Conservation (phyloP, 2,113 vertebrate species). For the Austrofundulus limnaeus region DNA sequence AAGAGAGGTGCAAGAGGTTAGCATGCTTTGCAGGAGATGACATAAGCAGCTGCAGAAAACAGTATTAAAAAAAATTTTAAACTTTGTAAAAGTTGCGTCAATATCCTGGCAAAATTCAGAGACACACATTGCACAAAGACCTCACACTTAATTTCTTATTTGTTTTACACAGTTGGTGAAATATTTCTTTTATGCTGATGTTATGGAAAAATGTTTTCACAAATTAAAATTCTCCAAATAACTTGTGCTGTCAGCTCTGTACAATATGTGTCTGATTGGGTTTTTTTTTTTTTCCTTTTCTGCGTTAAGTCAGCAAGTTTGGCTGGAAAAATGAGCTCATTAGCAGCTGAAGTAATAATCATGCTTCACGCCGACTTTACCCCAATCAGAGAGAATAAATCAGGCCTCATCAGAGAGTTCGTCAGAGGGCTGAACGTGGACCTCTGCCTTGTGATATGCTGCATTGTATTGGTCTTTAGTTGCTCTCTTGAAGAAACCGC, state of each 20-base stretch:
- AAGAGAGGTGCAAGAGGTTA: conserved; percentile 8
- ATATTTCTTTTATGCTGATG: not conserved
- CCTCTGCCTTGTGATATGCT: conserved; percentile 98
- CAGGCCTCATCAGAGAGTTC: conserved; percentile 97
- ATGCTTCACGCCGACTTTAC: conserved; percentile 86
- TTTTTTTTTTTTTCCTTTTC: too few species aligned
- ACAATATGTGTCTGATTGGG: conserved; percentile 57
- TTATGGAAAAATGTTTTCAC: not conserved
- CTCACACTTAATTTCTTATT: not conserved
- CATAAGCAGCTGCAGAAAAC: conserved; percentile 46
- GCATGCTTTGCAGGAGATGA: conserved; percentile 59
- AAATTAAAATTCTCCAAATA: not conserved
- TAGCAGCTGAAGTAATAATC: conserved; percentile 67
- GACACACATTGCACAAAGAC: conserved; percentile 46
- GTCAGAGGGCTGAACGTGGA: conserved; percentile 98
- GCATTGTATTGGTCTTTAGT: conserved; percentile 94
- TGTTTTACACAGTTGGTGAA: not conserved
- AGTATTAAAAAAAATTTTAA: not conserved
- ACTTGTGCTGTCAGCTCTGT: not conserved
- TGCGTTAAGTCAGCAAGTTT: conserved; percentile 27
- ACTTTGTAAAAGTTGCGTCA: conserved; percentile 14
- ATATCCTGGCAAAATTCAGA: conserved; percentile 51
- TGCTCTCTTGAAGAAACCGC: conserved; percentile 99
- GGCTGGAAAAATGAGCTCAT: conserved; percentile 63
- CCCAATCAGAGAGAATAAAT: conserved; percentile 83